Evolutionary conservation across 2,113 vertebrate genomes (phyloP).

Genomic region (Xenus cinereus): DNA sequence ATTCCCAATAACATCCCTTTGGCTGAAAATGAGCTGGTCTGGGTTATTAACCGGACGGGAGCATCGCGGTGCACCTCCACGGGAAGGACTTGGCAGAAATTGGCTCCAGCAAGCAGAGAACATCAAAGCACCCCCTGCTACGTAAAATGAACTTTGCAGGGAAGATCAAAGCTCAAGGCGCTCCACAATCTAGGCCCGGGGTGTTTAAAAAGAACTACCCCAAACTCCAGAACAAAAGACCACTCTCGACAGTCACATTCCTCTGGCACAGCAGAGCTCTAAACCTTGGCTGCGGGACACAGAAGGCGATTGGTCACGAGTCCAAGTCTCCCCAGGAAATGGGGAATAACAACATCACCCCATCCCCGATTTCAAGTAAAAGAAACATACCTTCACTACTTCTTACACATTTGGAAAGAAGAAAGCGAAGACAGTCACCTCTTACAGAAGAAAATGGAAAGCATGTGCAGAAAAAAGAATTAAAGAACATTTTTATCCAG

Average conservation of each 20-base stretch:
- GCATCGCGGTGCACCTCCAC: not conserved
- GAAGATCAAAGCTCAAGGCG: not conserved
- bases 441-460: not conserved
- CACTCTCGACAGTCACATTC: not conserved
- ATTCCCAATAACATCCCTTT: not conserved
- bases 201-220: not conserved
- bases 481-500: not conserved
- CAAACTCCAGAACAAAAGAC: not conserved
- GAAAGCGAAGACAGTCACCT: not conserved
- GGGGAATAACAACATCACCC: not conserved
- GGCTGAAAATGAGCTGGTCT: not conserved
- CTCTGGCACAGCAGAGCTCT: not conserved
- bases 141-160: not conserved
- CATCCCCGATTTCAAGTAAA: not conserved
- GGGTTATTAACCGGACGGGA: not conserved
- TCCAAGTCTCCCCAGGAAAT: not conserved
- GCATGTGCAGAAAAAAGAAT: not conserved
- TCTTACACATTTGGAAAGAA: not conserved
- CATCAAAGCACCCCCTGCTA: conserved; percentile 15
- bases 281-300: not conserved
- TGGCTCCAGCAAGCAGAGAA: not conserved
- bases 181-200: not conserved
- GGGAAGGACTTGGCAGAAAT: not conserved
- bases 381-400: not conserved
- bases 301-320: accelerated